Evolutionary conservation across 2,797 vertebrate species (phyloP), one percentile per base, ranked within the genome.

Genomic region (Cyprinodon diabolis): DNA sequence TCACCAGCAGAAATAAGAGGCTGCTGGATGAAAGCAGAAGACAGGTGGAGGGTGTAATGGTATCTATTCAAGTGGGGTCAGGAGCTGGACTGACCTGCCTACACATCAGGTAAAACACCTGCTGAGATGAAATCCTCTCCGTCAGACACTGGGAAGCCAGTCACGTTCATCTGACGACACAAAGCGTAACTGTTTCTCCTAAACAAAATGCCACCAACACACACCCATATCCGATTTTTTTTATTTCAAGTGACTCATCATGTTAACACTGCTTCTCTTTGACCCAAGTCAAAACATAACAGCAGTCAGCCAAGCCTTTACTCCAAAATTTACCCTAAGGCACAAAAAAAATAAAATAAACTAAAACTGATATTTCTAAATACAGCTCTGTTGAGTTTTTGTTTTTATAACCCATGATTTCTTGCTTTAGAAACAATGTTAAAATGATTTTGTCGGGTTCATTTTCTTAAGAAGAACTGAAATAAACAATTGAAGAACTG

Each of bases 51-150:
- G 40, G 52, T 14, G 1, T 57, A 21, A 65, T 51, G 56, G 45
- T 57, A 77, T 68, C 25, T 8, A 2, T 60, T 30, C 57, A 66
- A 8, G 40, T 5, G 40, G 52, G 58, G 76, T 83, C 80, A 76
- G 76, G 70, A 56, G 55, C 68, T 35, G 66, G 72, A 55, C 72
- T 74, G 19, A 30, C 51, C 69, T n/a, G 3, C 23, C 15, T 8
- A 55, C 62, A 55, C 58, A 54, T 25, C 88, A 92, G 90, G 88
- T 88, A 90, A 89, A 91, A 90, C 90, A 85, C 84, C 85, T 90
- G 90, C 73, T 69, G 74, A 75, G 51, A 88, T 91, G 90, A 92
- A 83, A 87, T 91, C 87, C 90, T 90, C 60, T 70, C 83, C 63
- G 82, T 90, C 87, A 89, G 84, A 88, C 78, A 78, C 13, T 47